Conservation (phyloP, 2,888 invertebrate genomes). For the Dicyrtoma fusca region DNA sequence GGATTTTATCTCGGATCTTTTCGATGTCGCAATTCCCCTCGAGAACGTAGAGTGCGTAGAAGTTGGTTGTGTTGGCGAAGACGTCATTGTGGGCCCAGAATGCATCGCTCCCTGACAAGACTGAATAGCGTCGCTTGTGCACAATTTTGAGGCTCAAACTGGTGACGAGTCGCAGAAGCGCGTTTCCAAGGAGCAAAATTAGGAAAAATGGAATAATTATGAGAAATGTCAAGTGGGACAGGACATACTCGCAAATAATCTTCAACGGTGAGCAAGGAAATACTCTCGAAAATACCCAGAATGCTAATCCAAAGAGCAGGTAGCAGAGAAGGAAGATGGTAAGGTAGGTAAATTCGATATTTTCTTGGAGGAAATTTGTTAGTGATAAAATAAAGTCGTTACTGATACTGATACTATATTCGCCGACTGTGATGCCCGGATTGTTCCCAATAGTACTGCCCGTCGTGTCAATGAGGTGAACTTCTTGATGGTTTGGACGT, state of each 20-base stretch:
- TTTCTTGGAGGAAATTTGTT: too few relatives aligned
- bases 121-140: neutral
- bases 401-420: too few relatives aligned
- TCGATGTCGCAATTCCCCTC: constrained; percentile 43
- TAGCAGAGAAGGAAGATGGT: too few relatives aligned
- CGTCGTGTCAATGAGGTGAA: too few relatives aligned
- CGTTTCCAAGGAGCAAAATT: neutral
- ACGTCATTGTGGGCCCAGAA: constrained; percentile 46
- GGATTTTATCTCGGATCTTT: constrained; percentile 37
- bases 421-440: too few relatives aligned
- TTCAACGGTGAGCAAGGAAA: neutral
- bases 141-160: neutral
- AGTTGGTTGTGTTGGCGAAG: constrained; percentile 39
- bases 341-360: too few relatives aligned
- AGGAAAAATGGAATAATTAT: neutral
- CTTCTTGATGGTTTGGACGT: too few relatives aligned
- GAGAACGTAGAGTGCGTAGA: constrained; percentile 44
- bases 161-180: neutral
- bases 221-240: constrained; percentile 2
- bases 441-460: too few relatives aligned
- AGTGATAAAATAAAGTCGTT: too few relatives aligned
- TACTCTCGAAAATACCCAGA: too few relatives aligned
- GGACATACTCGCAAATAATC: neutral
- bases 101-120: constrained; percentile 27
- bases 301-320: too few relatives aligned